A percentile compares a stretch with the other conserved stretches of the same genome.
Conservation (phyloP, 2,113 vertebrate genomes). For the Bothrops jararaca region DNA sequence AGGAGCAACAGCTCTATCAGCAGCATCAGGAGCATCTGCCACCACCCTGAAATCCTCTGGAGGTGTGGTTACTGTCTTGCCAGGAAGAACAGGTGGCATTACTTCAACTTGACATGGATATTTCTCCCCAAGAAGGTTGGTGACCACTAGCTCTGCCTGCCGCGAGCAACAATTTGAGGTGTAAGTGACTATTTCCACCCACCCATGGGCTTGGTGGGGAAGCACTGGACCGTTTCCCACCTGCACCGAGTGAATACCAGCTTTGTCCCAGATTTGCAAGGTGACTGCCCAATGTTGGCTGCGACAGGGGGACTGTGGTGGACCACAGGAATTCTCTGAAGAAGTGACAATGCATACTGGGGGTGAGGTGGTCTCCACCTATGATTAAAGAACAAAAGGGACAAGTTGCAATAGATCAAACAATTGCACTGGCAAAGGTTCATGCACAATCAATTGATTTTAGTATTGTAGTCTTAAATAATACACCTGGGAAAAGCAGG, state of each 20-base stretch:
- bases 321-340: background rate
- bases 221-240: conserved; percentile 62
- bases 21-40: background rate
- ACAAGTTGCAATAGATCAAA: background rate
- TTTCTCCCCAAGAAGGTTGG: conserved; percentile 61
- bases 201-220: conserved; percentile 52
- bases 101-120: background rate
- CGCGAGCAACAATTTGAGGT: conserved; percentile 69
- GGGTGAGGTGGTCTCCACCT: background rate
- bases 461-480: background rate
- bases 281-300: conserved; percentile 62
- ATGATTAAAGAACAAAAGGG: background rate
- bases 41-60: background rate
- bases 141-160: conserved; percentile 65
- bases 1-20: background rate
- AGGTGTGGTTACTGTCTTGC: background rate
- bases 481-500: background rate
- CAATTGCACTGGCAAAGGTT: background rate
- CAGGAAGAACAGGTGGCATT: background rate
- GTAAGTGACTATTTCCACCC: conserved; percentile 60
- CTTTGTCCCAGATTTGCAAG: conserved; percentile 66
- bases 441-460: background rate
- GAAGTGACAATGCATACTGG: background rate
- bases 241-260: conserved; percentile 68
- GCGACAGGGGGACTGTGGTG: background rate